These are phyloP conservation scores for Cantharis flavilabris DNA, from an alignment of 2,888 invertebrate genomes.

Conservation along the genomic window DNA sequence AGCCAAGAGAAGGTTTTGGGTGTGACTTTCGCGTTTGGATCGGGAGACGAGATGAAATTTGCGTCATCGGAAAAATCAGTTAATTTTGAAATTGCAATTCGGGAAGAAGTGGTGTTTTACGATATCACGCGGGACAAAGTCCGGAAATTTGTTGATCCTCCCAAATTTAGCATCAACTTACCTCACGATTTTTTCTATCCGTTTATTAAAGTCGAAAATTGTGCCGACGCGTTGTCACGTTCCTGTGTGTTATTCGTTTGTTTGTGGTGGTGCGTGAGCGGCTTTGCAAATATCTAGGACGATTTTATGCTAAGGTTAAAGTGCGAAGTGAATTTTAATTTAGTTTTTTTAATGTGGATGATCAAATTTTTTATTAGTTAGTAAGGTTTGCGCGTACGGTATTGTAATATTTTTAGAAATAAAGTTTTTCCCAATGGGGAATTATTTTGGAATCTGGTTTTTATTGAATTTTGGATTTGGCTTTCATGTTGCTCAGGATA, in stretches of 20 bases:
- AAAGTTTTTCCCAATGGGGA: background rate
- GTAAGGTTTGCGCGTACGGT: background rate
- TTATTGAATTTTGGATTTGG: background rate
- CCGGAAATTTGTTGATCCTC: constrained; percentile 59
- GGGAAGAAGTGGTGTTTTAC: constrained; percentile 46
- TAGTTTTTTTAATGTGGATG: background rate
- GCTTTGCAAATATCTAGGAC: background rate
- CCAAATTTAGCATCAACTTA: constrained; percentile 60
- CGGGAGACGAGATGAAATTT: background rate
- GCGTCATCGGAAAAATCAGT: constrained; percentile 19
- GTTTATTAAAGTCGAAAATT: constrained; percentile 51
- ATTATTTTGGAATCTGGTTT: background rate
- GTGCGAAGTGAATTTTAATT: background rate
- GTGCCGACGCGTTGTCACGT: background rate
- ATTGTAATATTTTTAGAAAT: background rate
- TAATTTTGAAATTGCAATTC: constrained; percentile 36
- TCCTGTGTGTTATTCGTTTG: background rate
- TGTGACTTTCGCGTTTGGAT: constrained; percentile 19
- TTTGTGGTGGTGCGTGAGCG: background rate
- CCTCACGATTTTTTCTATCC: constrained; percentile 71
- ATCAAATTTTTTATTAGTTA: background rate
- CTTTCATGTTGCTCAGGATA: constrained; percentile 14
- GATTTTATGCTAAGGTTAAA: background rate
- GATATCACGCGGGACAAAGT: constrained; percentile 59
- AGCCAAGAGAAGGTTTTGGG: constrained; percentile 52